phyloP scores from a whole-genome alignment of 2,113 vertebrate genomes.

The Spea bombifrons region DNA sequence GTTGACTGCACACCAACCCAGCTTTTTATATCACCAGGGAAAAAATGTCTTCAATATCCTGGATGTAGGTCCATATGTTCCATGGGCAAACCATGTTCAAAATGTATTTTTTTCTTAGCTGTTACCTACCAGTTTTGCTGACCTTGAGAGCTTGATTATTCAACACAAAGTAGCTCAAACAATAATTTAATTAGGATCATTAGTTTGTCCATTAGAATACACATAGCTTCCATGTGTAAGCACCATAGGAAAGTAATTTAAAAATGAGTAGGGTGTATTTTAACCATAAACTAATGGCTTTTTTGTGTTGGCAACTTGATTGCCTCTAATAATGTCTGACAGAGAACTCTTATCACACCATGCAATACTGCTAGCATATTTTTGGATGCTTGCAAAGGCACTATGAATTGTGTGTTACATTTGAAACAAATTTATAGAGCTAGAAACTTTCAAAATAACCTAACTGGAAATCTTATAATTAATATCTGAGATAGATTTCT shows the following conservation, averaged over 20 bases:
- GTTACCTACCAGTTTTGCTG: background rate
- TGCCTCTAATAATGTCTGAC: constrained; percentile 9
- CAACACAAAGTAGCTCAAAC: background rate
- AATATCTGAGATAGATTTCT: no score
- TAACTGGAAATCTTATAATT: background rate
- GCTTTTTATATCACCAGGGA: no score
- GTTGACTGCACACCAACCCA: no score
- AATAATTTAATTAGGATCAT: background rate
- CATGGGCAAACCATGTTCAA: no score
- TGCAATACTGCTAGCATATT: background rate
- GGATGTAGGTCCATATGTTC: no score
- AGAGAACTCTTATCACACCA: constrained; percentile 45
- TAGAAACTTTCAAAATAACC: background rate
- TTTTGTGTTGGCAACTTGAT: background rate
- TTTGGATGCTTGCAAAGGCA: background rate
- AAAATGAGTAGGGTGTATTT: background rate
- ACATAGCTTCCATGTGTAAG: background rate
- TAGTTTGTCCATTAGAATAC: background rate
- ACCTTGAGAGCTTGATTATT: background rate
- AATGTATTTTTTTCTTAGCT: no score
- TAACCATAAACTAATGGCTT: background rate
- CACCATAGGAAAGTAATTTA: background rate
- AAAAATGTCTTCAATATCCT: no score
- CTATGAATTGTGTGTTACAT: background rate
- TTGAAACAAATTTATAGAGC: background rate